Conservation (phyloP, 2,113 vertebrate species). For the Plecotus auritus region DNA sequence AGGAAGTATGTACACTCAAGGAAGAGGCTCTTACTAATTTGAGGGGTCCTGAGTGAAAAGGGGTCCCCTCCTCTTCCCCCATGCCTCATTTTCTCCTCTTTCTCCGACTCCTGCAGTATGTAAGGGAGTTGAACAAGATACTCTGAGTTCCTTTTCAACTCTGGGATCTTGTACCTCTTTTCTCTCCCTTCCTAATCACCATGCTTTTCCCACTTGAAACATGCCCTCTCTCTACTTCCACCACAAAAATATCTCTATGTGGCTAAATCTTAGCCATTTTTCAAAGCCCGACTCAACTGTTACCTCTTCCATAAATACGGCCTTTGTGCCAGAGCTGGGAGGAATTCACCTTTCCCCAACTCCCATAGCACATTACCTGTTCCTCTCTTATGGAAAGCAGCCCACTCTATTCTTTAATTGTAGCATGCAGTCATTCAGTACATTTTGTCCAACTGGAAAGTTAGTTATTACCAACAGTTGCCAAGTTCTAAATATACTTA, state of each 20-base stretch:
- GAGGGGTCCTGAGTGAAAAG: neutral
- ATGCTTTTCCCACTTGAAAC: conserved; percentile 13
- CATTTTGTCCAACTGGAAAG: neutral
- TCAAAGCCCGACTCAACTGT: conserved; percentile 4
- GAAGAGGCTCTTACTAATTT: neutral
- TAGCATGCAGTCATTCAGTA: neutral
- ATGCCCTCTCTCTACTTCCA: neutral
- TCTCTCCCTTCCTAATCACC: neutral
- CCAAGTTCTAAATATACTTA: neutral
- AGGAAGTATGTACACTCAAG: neutral
- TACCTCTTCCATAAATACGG: neutral
- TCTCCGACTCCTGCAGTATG: neutral
- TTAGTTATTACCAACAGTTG: neutral
- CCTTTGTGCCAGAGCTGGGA: neutral
- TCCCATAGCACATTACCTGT: neutral
- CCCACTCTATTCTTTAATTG: neutral
- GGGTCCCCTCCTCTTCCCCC: neutral
- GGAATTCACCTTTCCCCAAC: neutral
- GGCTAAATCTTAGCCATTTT: neutral
- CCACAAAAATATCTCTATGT: neutral
- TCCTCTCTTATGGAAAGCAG: neutral
- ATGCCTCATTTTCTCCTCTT: neutral
- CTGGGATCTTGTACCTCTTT: neutral
- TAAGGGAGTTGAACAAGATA: neutral
- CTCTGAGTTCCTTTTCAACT: neutral